Evolutionary conservation across 2,888 invertebrate species (phyloP), one percentile per base, ranked within the genome.

Genomic region (Teleogryllus oceanicus): DNA sequence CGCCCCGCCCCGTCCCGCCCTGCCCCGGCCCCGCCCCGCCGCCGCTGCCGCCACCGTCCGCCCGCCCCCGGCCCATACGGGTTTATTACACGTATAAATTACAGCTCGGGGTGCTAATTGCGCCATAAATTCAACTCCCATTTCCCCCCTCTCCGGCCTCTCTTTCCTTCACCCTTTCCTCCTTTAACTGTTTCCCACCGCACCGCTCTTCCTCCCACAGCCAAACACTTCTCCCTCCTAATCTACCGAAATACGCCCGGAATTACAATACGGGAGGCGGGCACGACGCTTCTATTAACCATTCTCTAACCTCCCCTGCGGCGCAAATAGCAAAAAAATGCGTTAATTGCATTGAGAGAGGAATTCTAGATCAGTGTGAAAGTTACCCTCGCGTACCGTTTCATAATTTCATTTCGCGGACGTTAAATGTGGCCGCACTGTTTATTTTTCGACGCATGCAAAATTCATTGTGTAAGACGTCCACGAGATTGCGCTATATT

Each of bases 41-140:
- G n/a, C n/a, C n/a, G n/a, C n/a, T n/a, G n/a, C n/a, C 37, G 37
- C 37, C 37, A 1, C 37, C 37, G 37, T 37, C 49, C 77, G 77
- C n/a, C 12, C 77, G n/a, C 77, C 21, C 76, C 77, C 77, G 24
- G 49, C 78, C 81, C 79, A 79, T 79, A 80, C 77, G 78, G 82
- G 80, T 83, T 83, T 83, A 83, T 83, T 83, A 83, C 83, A 83
- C 82, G 83, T 83, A 83, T 83, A 83, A 83, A 83, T 83, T 83
- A 83, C 83, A 83, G 81, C 82, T 78, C 82, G 74, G 83, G 82
- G 83, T 82, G 83, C 83, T 83, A 83, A 83, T 83, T 83, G 83
- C 83, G 78, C 81, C 82, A 83, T 83, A 83, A 83, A 83, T 83
- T 81, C 83, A 82, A 80, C 82, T 80, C 76, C 77, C 79, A 78